Percentiles rank a stretch among this genome's conserved stretches.
Conservation (phyloP, 2,113 vertebrate species). For the Hemibagrus wyckioides region DNA sequence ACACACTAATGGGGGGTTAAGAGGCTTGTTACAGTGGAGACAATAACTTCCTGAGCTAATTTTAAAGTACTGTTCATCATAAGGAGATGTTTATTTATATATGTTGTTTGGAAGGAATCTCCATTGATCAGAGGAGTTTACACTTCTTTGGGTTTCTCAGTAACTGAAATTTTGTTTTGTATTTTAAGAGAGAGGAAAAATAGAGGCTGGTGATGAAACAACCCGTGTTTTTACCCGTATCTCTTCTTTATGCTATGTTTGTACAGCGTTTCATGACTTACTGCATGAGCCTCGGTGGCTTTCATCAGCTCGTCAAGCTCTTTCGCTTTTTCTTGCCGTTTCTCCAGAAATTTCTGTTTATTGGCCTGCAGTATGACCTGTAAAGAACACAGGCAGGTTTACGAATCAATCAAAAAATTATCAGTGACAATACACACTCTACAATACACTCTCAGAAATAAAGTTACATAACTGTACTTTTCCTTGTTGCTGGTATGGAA, state of each 20-base stretch:
- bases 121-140: too few relatives aligned
- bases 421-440: background rate
- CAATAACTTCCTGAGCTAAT: too few relatives aligned
- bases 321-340: conserved; percentile 34
- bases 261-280: background rate
- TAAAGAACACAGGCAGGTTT: background rate
- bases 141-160: too few relatives aligned
- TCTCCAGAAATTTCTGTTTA: conserved; percentile 21
- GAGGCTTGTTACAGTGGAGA: too few relatives aligned
- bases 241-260: background rate
- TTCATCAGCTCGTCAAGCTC: conserved; percentile 22
- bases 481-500: background rate
- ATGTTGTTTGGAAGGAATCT: too few relatives aligned
- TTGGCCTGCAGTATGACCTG: conserved; percentile 30
- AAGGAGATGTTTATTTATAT: too few relatives aligned
- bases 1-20: background rate
- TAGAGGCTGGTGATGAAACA: too few relatives aligned
- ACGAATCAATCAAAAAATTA: background rate
- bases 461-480: background rate
- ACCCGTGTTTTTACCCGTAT: too few relatives aligned
- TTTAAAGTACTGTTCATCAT: too few relatives aligned
- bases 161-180: too few relatives aligned
- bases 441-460: background rate
- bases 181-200: too few relatives aligned
- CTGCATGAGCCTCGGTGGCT: background rate